phyloP scores from a whole-genome alignment of 2,888 invertebrate genomes.

The Tetheella fluctuosa region DNA sequence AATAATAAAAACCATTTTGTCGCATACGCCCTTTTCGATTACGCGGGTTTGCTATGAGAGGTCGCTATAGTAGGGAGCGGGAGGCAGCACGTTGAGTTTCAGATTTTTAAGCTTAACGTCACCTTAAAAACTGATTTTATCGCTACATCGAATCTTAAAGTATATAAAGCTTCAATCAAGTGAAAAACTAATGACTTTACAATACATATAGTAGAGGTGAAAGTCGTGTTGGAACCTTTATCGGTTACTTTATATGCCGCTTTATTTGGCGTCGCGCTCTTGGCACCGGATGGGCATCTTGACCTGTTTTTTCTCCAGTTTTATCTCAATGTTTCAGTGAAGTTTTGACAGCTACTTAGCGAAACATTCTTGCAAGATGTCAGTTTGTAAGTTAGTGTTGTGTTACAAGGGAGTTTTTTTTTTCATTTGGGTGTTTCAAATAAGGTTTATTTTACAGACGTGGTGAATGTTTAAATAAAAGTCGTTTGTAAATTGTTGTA shows the following conservation, averaged over 20 bases:
- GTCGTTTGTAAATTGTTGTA: no score
- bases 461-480: neutral
- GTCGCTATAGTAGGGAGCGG: no score
- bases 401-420: neutral
- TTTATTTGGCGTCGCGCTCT: slow-evolving; percentile 35
- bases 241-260: slow-evolving; percentile 31
- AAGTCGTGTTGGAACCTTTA: slow-evolving; percentile 22
- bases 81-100: no score
- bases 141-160: no score
- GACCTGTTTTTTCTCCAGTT: slow-evolving; percentile 26
- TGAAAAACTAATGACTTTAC: neutral
- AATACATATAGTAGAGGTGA: slow-evolving; percentile 12
- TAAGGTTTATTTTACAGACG: neutral
- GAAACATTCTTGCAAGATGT: slow-evolving; percentile 20
- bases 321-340: slow-evolving; percentile 32
- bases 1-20: no score
- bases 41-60: no score
- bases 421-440: neutral
- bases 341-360: slow-evolving; percentile 38
- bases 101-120: no score
- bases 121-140: no score
- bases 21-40: no score
- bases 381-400: slow-evolving; percentile 4
- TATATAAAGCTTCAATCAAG: neutral
- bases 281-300: slow-evolving; percentile 26